phyloP scores from a whole-genome alignment of 2,888 invertebrate genomes.

The Hoplodrina blanda region DNA sequence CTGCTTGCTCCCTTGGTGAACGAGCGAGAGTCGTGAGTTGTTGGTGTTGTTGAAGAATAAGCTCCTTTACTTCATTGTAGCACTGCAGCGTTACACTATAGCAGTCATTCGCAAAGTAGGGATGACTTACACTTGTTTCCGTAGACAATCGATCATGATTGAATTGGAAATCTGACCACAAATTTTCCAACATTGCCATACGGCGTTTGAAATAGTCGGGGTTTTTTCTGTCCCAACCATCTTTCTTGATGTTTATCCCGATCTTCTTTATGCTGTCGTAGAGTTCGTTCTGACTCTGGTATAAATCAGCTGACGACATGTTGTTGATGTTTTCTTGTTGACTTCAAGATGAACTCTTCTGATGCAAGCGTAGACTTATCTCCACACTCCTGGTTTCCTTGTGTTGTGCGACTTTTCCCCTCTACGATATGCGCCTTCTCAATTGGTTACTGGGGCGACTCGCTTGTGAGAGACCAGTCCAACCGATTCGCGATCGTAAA shows the following conservation, averaged over 20 bases:
- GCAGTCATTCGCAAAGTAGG: constrained; percentile 5
- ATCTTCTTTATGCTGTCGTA: too few relatives aligned
- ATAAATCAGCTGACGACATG: too few relatives aligned
- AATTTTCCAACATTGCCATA: constrained; percentile 5
- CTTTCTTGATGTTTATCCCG: too few relatives aligned
- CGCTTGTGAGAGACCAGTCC: too few relatives aligned
- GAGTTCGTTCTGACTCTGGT: background rate
- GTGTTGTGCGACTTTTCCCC: background rate
- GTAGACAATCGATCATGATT: constrained; percentile 9
- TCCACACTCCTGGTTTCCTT: too few relatives aligned
- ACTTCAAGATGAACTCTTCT: too few relatives aligned
- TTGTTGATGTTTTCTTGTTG: too few relatives aligned
- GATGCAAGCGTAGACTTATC: too few relatives aligned
- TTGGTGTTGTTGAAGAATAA: constrained; percentile 6
- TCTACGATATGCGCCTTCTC: too few relatives aligned
- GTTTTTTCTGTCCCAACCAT: constrained; percentile 2
- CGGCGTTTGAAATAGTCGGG: constrained; percentile 17
- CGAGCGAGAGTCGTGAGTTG: too few relatives aligned
- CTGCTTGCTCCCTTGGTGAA: background rate
- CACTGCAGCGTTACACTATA: background rate
- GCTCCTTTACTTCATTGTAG: constrained; percentile 11
- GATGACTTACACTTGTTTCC: constrained; percentile 11
- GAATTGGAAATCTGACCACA: constrained; percentile 13
- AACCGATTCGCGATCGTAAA: too few relatives aligned
- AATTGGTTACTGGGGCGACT: too few relatives aligned